These are phyloP conservation scores for Coccyzus lansbergi DNA, from an alignment of 2,797 vertebrate genomes.

Conservation along the genomic window DNA sequence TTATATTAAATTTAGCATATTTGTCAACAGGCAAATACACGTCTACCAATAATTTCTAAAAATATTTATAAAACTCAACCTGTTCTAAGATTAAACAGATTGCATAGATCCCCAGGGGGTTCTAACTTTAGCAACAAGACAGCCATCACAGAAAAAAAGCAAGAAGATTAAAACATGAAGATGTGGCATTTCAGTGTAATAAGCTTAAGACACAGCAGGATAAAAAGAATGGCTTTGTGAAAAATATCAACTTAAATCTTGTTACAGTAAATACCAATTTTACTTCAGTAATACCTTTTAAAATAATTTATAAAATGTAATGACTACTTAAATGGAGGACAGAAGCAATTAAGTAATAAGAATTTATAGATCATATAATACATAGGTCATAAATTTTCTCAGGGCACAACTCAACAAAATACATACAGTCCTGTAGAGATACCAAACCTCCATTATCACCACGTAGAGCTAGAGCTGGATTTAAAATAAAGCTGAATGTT, in stretches of 20 bases:
- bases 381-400: background rate
- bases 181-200: background rate
- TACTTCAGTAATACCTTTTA: background rate
- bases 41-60: background rate
- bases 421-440: background rate
- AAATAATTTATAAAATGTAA: background rate
- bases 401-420: background rate
- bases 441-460: background rate
- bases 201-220: background rate
- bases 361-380: background rate
- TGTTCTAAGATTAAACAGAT: background rate
- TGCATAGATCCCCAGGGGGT: background rate
- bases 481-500: background rate
- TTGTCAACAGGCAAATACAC: background rate
- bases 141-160: background rate
- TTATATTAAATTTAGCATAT: background rate
- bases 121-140: background rate
- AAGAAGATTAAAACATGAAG: background rate
- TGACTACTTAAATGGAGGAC: background rate
- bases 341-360: background rate
- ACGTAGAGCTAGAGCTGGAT: background rate
- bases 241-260: background rate
- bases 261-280: background rate
- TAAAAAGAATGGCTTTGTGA: background rate
- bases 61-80: background rate